Evolutionary conservation across 2,797 vertebrate species (phyloP).

Genomic region (Arremon aurantiirostris): DNA sequence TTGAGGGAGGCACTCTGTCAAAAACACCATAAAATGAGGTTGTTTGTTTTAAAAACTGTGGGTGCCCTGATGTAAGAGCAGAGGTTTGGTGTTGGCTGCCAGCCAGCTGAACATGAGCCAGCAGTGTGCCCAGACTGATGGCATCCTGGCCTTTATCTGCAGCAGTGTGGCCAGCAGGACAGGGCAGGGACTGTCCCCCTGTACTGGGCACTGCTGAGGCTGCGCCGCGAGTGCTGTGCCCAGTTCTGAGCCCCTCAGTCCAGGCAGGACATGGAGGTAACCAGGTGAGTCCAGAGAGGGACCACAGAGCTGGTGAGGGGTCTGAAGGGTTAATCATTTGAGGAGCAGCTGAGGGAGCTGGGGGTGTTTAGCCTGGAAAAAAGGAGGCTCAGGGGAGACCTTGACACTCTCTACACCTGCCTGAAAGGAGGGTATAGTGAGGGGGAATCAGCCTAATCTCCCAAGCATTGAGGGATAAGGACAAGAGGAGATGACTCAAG

Average conservation of each 20-base stretch:
- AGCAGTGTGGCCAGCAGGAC: neutral
- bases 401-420: neutral
- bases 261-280: neutral
- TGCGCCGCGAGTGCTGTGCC: rapidly evolving
- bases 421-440: neutral
- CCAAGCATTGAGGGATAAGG: neutral
- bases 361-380: neutral
- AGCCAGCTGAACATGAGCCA: neutral
- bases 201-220: neutral
- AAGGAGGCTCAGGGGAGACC: neutral
- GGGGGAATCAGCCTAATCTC: neutral
- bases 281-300: neutral
- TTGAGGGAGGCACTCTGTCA: neutral
- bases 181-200: neutral
- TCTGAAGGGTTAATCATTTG: neutral
- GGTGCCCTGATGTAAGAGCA: neutral
- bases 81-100: neutral
- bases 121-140: neutral
- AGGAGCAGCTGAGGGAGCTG: neutral
- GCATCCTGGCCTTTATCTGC: neutral
- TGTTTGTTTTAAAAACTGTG: neutral
- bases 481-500: neutral
- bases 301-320: neutral
- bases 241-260: neutral
- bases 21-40: neutral